Percentiles rank a stretch among this genome's conserved stretches.
phyloP scores from a whole-genome alignment of 2,797 vertebrate species.

The Cercopithecus petaurista region DNA sequence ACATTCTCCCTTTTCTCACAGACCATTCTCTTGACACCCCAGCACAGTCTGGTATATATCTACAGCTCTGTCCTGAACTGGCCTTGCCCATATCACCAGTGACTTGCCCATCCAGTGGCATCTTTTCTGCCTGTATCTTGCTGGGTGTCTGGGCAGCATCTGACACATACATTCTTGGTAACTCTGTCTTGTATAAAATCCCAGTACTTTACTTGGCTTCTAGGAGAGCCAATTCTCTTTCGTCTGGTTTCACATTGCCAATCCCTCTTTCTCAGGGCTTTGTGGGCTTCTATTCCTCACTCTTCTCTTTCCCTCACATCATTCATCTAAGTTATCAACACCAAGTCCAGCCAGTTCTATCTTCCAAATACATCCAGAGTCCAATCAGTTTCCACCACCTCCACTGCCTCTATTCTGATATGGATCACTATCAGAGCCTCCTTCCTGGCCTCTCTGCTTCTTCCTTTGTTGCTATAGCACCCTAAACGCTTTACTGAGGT shows the following conservation, averaged over 20 bases:
- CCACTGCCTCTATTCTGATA: not conserved
- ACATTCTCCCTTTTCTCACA: not conserved
- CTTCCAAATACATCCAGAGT: not conserved
- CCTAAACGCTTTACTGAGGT: not conserved
- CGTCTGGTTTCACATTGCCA: not conserved
- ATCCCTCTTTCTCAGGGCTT: not conserved
- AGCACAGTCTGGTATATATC: not conserved
- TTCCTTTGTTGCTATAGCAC: not conserved
- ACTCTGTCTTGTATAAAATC: not conserved
- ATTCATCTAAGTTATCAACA: not conserved
- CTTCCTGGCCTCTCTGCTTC: not conserved
- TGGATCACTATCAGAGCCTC: not conserved
- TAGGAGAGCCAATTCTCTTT: not conserved
- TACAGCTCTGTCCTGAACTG: not conserved
- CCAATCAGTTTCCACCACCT: not conserved
- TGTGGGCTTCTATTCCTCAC: not conserved
- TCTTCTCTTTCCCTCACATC: not conserved
- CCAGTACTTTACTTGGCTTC: not conserved
- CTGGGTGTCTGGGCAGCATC: not conserved
- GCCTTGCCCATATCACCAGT: not conserved
- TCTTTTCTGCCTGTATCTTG: constrained; percentile 16
- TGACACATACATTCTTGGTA: not conserved
- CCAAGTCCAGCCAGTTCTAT: not conserved
- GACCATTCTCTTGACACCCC: not conserved
- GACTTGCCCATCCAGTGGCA: not conserved